Base-by-base conservation (phyloP, 2,113 vertebrate species). In the Dipodomys spectabilis region DNA sequence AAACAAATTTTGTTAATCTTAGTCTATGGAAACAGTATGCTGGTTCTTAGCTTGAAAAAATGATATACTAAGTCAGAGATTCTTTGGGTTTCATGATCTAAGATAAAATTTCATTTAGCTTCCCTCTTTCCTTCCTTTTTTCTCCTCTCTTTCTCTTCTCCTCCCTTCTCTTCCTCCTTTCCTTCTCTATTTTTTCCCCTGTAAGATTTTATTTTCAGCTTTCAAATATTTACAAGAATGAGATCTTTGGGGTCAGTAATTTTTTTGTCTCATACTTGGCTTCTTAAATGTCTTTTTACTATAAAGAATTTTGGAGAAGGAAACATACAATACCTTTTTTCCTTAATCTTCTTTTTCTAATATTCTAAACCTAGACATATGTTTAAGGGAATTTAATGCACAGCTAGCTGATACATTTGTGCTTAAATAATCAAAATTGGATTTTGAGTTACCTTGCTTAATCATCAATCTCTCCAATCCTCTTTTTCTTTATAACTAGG, bases 1-100 rank as follows among this genome's bases (percentile, higher is more conserved):
- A 95, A 94, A 96, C 87, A 97, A 91, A 88, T 95, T 95, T 96
- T 92, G 68, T 44, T 96, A 96, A 94, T 95, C 30, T 69, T 30
- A 60, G 67, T 93, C 94, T 84, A 86, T 97, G 85, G 77, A 85
- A 97, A 95, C 93, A 96, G 88, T 92, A 94, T 94, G 93, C 35
- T 77, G 25, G 44, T 82, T 57, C 49, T 74, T n/a, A 93, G 53
- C 67, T 87, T 92, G 74, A 96, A 80, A 86, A 95, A 93, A 68
- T 44, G 80, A 75, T 64, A 45, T 3, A 84, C 28, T 60, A 64
- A 86, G 83, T 92, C 62, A 20, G 86, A 82, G 68, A 73, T 88
- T 81, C 19, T 25, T 92, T 88, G 71, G 49, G 62, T 91, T 30
- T 95, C 30, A 23, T 12, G 69, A 69, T 67, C 22, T 65, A 82